Evolutionary conservation across 2,888 invertebrate species (phyloP), one percentile per base, ranked within the genome.

Genomic region (Drosophila anceps): DNA sequence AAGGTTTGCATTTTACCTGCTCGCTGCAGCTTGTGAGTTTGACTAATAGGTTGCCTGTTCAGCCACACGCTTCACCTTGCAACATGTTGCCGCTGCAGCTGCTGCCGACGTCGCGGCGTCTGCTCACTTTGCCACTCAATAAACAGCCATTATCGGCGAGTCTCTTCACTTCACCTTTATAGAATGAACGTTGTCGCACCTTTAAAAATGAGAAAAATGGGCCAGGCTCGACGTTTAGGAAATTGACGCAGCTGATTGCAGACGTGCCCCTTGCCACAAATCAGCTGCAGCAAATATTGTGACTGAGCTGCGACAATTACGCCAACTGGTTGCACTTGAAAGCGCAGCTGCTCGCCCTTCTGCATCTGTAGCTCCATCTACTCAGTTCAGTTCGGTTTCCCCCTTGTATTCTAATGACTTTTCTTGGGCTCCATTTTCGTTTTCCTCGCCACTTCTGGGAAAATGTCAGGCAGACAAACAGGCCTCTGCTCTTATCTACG

Each of bases 201-300:
- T 80, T 72, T 73, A 24, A 68, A 70, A 69, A 67, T 51, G 53
- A 61, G 3, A 18, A 18, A 27, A 50, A 33, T 50, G 50, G 50
- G 68, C 20, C 44, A 10, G 62, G 35, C 64, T 50, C 27, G 18
- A 48, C 44, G 44, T 44, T 68, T 64, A 59, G 53, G 37, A 62
- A 46, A 51, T 55, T 54, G 64, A 61, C 51, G 53, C 46, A 71
- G 79, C 67, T 54, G 79, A 73, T 67, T 81, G 73, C 73, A 60
- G 64, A 50, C 69, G 46, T 51, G 75, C 62, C 48, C 57, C 61
- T 54, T 54, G 73, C 69, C 58, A 53, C 69, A 68, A 88, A 90
- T 90, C 86, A 86, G 79, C 79, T 85, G 86, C 76, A 79, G 77
- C 85, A 72, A 75, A 77, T 82, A 77, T 73, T 76, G 70, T 77